Evolutionary conservation across 2,888 invertebrate species (phyloP).

Genomic region (Cabera pusaria): DNA sequence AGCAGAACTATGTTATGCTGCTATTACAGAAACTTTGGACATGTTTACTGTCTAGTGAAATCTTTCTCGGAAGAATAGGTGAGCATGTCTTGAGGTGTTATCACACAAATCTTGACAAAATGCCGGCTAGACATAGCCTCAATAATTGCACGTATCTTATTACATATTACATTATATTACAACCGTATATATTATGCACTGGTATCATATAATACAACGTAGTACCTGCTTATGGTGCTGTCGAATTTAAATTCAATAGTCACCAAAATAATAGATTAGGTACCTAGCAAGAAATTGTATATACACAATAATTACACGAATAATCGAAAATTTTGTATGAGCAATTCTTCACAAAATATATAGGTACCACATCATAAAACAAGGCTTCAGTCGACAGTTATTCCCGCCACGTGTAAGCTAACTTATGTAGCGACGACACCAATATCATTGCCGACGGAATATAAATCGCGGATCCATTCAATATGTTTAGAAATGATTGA

Average conservation of each 20-base stretch:
- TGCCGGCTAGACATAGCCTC: constrained; percentile 42
- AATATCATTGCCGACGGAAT: constrained; percentile 19
- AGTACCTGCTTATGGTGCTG: no score
- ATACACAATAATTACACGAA: no score
- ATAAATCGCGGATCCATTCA: constrained; percentile 13
- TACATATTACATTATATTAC: no score
- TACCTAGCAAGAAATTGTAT: no score
- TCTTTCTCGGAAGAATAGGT: constrained; percentile 44
- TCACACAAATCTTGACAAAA: constrained; percentile 56
- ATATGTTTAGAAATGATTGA: constrained; percentile 20
- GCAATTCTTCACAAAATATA: constrained; percentile 9
- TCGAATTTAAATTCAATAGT: no score
- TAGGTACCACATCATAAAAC: constrained; percentile 8
- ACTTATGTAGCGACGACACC: constrained; percentile 22
- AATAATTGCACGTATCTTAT: constrained; percentile 45
- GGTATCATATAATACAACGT: no score
- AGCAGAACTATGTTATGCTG: constrained; percentile 52
- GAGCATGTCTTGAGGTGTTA: constrained; percentile 41
- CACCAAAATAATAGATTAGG: no score
- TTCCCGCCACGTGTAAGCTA: constrained; percentile 17
- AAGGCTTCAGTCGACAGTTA: constrained; percentile 15
- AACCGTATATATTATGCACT: no score
- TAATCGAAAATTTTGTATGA: no score
- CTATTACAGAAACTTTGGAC: constrained; percentile 55
- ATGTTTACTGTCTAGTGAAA: constrained; percentile 60